Evolutionary conservation across 2,888 invertebrate genomes (phyloP).

Genomic region (Xestia c-nigrum): DNA sequence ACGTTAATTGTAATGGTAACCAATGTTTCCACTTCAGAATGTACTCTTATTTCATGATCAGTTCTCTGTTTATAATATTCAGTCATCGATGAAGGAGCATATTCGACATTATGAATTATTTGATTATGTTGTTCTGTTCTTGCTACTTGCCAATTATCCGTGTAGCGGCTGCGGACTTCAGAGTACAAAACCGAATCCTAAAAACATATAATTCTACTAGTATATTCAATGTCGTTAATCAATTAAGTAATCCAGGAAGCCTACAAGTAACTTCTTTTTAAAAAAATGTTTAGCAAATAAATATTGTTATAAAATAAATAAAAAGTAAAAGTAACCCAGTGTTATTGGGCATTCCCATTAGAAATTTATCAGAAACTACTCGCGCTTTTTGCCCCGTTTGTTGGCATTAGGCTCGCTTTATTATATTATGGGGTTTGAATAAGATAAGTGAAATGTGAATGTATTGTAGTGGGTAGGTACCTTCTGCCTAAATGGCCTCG

Average conservation of each 20-base stretch:
- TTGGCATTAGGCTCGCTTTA: neutral
- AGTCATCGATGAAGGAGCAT: constrained; percentile 65
- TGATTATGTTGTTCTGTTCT: constrained; percentile 80
- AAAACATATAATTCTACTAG: neutral
- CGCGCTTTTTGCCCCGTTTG: neutral
- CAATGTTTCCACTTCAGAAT: constrained; percentile 81
- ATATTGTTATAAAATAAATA: neutral
- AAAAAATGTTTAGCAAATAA: neutral
- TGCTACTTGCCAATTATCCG: constrained; percentile 80
- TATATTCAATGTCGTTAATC: neutral
- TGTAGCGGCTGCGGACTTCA: constrained; percentile 73
- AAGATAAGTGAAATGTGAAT: neutral
- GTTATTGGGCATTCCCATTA: neutral
- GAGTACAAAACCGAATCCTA: constrained; percentile 56
- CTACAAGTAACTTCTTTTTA: neutral
- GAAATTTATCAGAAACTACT: neutral
- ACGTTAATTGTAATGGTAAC: constrained; percentile 79
- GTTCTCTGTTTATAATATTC: constrained; percentile 75
- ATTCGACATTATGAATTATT: constrained; percentile 72
- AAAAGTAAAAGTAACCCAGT: neutral
- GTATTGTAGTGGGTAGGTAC: neutral
- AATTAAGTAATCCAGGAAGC: neutral
- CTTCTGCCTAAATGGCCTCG: neutral
- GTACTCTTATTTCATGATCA: constrained; percentile 81
- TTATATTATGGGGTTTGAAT: neutral